Evolutionary conservation across 64 coral and sea anemone genomes (phyloP).

Genomic region (Acropora yongei): DNA sequence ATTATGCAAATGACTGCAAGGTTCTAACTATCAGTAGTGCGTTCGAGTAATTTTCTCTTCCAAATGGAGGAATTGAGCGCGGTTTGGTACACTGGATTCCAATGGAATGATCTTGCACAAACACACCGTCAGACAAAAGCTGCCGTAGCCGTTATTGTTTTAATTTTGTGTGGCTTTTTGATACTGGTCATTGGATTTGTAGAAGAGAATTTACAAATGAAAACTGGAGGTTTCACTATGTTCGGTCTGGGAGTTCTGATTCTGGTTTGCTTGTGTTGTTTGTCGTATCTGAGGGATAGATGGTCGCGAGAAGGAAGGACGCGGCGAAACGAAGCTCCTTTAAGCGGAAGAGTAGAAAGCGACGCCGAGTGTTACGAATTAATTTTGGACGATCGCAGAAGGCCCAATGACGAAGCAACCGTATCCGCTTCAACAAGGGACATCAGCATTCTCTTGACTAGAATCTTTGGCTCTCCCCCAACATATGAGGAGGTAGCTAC

Average conservation of each 20-base stretch:
- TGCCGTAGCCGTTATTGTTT: neutral
- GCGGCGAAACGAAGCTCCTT: slow-evolving; percentile 3
- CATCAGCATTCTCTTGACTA: slow-evolving; percentile 15
- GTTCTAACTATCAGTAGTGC: neutral
- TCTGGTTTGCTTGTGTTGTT: neutral
- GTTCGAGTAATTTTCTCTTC: neutral
- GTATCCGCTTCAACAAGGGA: neutral
- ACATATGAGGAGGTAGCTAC: slow-evolving; percentile 11
- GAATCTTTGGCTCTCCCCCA: slow-evolving; percentile 7
- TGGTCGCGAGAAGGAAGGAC: neutral
- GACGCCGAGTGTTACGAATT: slow-evolving; percentile 3
- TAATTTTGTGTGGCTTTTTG: neutral
- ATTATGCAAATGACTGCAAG: neutral
- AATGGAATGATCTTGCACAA: neutral
- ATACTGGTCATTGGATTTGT: neutral
- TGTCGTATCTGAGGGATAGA: neutral
- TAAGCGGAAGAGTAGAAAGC: neutral
- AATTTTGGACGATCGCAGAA: neutral
- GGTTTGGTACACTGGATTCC: slow-evolving; percentile 27
- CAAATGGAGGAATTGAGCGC: slow-evolving; percentile 23
- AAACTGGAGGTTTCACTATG: slow-evolving; percentile 31
- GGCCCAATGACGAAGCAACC: neutral
- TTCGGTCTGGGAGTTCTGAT: neutral
- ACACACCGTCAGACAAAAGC: neutral
- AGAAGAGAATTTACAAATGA: slow-evolving; percentile 19